These are phyloP conservation scores for Cheumatopsyche charites DNA, from an alignment of 1,140 invertebrate species.

Conservation along the genomic window DNA sequence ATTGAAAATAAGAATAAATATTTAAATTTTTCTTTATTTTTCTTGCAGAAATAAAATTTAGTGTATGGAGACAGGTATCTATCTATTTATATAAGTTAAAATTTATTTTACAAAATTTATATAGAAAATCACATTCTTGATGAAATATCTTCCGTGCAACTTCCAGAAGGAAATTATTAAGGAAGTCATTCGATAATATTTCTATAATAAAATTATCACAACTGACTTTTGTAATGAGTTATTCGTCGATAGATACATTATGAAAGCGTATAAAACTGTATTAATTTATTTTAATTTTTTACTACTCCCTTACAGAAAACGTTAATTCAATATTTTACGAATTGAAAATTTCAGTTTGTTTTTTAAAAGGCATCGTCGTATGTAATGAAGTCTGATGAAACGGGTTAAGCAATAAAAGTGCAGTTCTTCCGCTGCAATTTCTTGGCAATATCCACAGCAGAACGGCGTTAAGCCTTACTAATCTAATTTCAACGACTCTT, in stretches of 20 bases:
- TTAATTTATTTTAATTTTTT: no score
- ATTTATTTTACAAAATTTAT: no score
- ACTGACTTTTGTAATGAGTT: no score
- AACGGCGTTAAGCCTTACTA: conserved; percentile 36
- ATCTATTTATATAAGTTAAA: no score
- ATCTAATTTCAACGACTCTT: conserved; percentile 48
- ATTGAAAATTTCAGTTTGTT: background rate
- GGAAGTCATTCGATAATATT: conserved; percentile 13
- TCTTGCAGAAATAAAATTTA: no score
- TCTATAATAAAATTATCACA: conserved; percentile 30
- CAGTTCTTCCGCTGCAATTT: conserved; percentile 30
- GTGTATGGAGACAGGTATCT: no score
- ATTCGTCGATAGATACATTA: no score
- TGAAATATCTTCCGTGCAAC: background rate
- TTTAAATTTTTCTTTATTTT: no score
- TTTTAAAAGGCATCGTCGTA: background rate
- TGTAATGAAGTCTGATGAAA: conserved; percentile 11
- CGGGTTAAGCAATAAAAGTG: conserved; percentile 17
- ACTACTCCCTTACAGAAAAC: background rate
- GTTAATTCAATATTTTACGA: background rate
- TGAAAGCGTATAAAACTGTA: no score
- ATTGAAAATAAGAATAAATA: no score
- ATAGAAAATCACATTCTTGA: conserved; percentile 26
- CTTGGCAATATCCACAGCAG: conserved; percentile 25
- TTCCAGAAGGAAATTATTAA: conserved; percentile 28